Evolutionary conservation across 2,113 vertebrate genomes (phyloP).

Genomic region (Gymnocephalus cernua): DNA sequence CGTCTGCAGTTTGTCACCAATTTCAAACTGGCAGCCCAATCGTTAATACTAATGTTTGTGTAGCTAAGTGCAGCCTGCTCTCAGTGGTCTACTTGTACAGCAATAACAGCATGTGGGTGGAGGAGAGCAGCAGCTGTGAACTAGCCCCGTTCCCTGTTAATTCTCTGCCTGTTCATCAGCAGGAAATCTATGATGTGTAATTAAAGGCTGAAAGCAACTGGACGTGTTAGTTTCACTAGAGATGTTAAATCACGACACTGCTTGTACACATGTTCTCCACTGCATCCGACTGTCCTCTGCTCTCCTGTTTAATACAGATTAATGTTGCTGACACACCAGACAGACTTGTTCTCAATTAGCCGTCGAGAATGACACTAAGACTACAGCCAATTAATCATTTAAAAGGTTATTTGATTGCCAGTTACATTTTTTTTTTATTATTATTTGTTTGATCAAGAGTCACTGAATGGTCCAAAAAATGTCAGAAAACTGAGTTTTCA

Average conservation of each 20-base stretch:
- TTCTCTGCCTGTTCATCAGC: conserved; percentile 92
- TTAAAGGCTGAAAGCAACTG: conserved; percentile 87
- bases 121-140: conserved; percentile 74
- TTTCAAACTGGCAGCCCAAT: conserved; percentile 92
- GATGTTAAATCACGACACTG: conserved; percentile 86
- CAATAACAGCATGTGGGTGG: conserved; percentile 83
- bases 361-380: background rate
- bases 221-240: conserved; percentile 66
- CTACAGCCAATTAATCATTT: conserved; percentile 26
- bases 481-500: background rate
- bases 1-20: conserved; percentile 96
- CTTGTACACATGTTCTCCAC: conserved; percentile 84
- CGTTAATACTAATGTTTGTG: conserved; percentile 99
- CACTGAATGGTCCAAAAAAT: background rate
- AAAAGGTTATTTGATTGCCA: background rate
- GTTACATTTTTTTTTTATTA: background rate
- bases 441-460: background rate
- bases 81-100: conserved; percentile 86
- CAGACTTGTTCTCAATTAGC: conserved; percentile 47
- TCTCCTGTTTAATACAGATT: conserved; percentile 85
- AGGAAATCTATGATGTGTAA: conserved; percentile 93
- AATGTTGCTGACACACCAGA: conserved; percentile 69
- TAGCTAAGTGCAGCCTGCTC: conserved; percentile 93
- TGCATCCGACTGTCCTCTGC: conserved; percentile 74
- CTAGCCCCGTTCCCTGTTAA: conserved; percentile 89